Conservation (phyloP, 2,888 invertebrate genomes). For the Drosophila rubida region DNA sequence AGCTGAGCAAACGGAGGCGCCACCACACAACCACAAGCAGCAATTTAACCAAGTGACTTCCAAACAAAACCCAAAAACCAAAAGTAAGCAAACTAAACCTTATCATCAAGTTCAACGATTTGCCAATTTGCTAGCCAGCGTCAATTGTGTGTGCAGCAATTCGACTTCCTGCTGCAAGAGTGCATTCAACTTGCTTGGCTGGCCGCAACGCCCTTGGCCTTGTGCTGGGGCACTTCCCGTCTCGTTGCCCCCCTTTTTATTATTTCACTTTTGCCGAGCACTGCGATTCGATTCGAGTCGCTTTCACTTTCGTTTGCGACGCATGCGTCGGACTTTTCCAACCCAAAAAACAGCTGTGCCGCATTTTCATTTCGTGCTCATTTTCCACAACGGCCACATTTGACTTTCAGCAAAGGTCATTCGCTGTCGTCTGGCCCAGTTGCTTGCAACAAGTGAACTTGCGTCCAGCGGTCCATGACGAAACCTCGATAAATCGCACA, state of each 20-base stretch:
- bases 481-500: neutral
- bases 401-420: conserved; percentile 76
- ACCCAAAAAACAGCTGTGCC: conserved; percentile 62
- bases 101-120: neutral
- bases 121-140: neutral
- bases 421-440: conserved; percentile 1
- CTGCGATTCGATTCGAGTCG: no score
- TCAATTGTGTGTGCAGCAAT: neutral
- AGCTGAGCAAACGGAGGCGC: conserved; percentile 37
- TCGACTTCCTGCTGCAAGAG: neutral
- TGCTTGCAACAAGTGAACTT: conserved; percentile 54
- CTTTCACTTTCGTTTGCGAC: conserved; percentile 58
- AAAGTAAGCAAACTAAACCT: conserved; percentile 56
- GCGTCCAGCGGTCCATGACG: conserved; percentile 6
- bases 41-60: conserved; percentile 29
- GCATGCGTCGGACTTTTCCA: conserved; percentile 64
- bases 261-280: no score
- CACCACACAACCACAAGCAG: conserved; percentile 29
- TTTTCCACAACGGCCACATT: conserved; percentile 41
- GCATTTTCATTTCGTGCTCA: neutral
- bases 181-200: conserved; percentile 30
- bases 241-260: conserved; percentile 6
- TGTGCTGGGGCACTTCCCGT: conserved; percentile 36
- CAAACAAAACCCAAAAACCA: conserved; percentile 19
- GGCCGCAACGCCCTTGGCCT: conserved; percentile 67